Conservation (phyloP, 2,888 invertebrate species). For the Caenorhabditis uteleia region DNA sequence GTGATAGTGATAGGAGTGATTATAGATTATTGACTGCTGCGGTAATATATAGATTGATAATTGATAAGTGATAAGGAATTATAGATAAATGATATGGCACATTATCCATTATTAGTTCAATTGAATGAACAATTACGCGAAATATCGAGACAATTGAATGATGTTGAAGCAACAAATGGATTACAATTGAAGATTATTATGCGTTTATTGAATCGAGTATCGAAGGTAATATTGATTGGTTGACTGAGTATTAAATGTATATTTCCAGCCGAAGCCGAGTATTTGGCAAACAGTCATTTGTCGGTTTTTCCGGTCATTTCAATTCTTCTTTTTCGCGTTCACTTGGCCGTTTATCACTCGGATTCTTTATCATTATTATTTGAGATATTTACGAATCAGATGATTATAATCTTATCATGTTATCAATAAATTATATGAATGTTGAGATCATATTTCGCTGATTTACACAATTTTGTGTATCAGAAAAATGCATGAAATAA, state of each 20-base stretch:
- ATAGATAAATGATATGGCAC: slow-evolving; percentile 56
- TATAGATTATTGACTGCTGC: slow-evolving; percentile 30
- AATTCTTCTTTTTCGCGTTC: slow-evolving; percentile 36
- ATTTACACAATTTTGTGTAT: too few species aligned
- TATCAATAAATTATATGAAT: too few species aligned
- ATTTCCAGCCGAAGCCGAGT: slow-evolving; percentile 20
- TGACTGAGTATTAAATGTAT: slow-evolving; percentile 2
- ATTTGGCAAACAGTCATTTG: slow-evolving; percentile 12
- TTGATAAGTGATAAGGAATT: not conserved
- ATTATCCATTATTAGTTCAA: slow-evolving; percentile 54
- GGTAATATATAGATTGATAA: slow-evolving; percentile 3
- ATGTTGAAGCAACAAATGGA: slow-evolving; percentile 53
- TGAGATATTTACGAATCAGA: slow-evolving; percentile 15
- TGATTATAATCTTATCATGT: too few species aligned
- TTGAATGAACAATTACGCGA: slow-evolving; percentile 54
- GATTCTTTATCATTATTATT: slow-evolving; percentile 23
- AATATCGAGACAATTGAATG: slow-evolving; percentile 52
- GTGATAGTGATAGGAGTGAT: slow-evolving; percentile 32
- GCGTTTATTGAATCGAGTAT: slow-evolving; percentile 44
- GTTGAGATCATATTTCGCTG: too few species aligned
- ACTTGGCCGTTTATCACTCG: slow-evolving; percentile 35
- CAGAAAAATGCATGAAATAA: too few species aligned
- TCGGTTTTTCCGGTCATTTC: slow-evolving; percentile 21
- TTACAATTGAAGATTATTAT: slow-evolving; percentile 55
- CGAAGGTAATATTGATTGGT: slow-evolving; percentile 26